These are phyloP conservation scores for Prorops nasuta DNA, from an alignment of 1,140 invertebrate species.

Conservation along the genomic window DNA sequence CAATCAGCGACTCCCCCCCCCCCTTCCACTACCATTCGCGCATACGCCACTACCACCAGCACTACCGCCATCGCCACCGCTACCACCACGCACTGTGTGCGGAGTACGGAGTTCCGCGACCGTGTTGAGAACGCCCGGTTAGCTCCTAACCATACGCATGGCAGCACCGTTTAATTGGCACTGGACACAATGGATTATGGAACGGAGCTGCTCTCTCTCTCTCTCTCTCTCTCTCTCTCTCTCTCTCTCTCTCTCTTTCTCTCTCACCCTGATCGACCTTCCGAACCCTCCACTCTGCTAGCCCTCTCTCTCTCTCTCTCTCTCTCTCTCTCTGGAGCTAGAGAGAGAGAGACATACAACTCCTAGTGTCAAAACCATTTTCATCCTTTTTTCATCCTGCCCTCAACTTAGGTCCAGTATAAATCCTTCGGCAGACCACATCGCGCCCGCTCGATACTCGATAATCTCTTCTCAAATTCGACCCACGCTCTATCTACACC, in stretches of 20 bases:
- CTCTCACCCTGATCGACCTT: neutral
- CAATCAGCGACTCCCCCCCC: conserved; percentile 48
- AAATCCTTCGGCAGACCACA: too few relatives aligned
- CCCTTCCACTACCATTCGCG: too few relatives aligned
- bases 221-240: neutral
- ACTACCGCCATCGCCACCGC: conserved; percentile 12
- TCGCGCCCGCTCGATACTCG: too few relatives aligned
- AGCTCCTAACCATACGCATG: conserved; percentile 55
- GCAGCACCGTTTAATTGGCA: conserved; percentile 57
- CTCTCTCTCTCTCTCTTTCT: neutral
- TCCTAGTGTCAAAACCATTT: conserved; percentile 54
- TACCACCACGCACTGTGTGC: conserved; percentile 10
- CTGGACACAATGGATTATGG: conserved; percentile 57
- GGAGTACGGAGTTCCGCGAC: conserved; percentile 36
- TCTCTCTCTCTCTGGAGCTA: neutral
- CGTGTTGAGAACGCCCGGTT: conserved; percentile 52
- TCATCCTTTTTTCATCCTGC: conserved; percentile 33
- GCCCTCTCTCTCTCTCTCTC: neutral
- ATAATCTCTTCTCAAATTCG: too few relatives aligned
- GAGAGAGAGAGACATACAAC: conserved; percentile 6
- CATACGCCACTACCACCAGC: too few relatives aligned
- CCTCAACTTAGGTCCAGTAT: too few relatives aligned
- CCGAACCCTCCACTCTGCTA: neutral
- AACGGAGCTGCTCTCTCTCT: conserved; percentile 24
- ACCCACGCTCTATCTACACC: too few relatives aligned